Conservation (phyloP, 2,113 vertebrate species). For the Lathamus discolor region DNA sequence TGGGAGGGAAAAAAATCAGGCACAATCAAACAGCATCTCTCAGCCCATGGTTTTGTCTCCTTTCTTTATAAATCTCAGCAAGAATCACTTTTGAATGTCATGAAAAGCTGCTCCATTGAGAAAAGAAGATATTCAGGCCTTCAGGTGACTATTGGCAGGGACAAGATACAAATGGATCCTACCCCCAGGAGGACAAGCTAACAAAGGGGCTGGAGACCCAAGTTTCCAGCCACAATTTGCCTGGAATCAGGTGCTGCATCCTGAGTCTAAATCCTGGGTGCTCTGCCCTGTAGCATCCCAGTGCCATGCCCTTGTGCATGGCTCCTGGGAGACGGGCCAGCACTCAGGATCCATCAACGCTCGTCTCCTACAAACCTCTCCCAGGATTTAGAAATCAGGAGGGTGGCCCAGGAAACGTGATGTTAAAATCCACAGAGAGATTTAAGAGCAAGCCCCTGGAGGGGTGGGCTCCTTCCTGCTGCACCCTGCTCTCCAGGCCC, state of each 20-base stretch:
- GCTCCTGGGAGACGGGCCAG: neutral
- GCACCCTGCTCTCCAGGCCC: neutral
- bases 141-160: neutral
- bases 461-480: neutral
- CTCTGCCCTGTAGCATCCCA: neutral
- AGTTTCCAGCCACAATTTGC: neutral
- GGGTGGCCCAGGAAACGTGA: neutral
- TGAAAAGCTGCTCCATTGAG: neutral
- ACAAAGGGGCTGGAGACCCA: neutral
- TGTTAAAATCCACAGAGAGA: neutral
- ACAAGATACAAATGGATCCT: neutral
- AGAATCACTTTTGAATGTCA: neutral
- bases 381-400: neutral
- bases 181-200: neutral
- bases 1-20: conserved; percentile 8
- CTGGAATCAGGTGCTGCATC: neutral
- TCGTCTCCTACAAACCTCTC: neutral
- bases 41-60: neutral
- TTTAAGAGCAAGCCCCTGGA: neutral
- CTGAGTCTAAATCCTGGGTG: neutral
- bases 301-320: neutral
- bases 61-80: neutral
- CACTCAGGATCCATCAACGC: neutral
- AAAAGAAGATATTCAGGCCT: neutral
- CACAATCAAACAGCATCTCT: conserved; percentile 20